A percentile compares a stretch with the other conserved stretches of the same genome.
Conservation (phyloP, 1,140 invertebrate genomes). For the Drosophila nikananu region DNA sequence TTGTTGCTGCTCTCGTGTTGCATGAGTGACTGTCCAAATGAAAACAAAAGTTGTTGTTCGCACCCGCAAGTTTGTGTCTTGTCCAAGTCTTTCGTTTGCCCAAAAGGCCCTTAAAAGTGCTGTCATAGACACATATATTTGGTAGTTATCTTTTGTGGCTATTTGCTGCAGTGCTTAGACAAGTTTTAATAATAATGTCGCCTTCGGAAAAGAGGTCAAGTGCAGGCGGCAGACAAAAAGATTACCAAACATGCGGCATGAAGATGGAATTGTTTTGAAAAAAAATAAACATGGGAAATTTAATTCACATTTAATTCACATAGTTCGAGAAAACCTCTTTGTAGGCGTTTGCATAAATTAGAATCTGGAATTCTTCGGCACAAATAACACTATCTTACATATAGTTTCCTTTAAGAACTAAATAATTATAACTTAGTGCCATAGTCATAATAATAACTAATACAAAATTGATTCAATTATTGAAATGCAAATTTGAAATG, state of each 20-base stretch:
- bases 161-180: conserved; percentile 38
- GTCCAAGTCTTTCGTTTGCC: conserved; percentile 72
- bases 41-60: conserved; percentile 26
- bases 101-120: conserved; percentile 1
- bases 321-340: not conserved
- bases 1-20: conserved; percentile 38
- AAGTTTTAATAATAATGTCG: conserved; percentile 22
- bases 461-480: not conserved
- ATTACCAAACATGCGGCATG: conserved; percentile 46
- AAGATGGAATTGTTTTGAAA: conserved; percentile 14
- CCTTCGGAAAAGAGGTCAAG: conserved; percentile 65
- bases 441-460: not conserved
- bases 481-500: not conserved
- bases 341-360: not conserved
- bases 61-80: conserved; percentile 68
- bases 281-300: not conserved
- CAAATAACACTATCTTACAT: not conserved
- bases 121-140: not conserved
- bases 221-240: conserved; percentile 49
- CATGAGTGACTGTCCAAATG: conserved; percentile 34
- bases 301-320: too few relatives aligned
- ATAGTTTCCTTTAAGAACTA: not conserved
- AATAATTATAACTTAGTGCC: not conserved
- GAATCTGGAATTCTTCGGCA: not conserved
- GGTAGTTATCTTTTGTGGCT: conserved; percentile 19